A percentile compares a stretch with the other conserved stretches of the same genome.
Conservation (phyloP, 2,888 invertebrate genomes). For the Tetanocera ferruginea region DNA sequence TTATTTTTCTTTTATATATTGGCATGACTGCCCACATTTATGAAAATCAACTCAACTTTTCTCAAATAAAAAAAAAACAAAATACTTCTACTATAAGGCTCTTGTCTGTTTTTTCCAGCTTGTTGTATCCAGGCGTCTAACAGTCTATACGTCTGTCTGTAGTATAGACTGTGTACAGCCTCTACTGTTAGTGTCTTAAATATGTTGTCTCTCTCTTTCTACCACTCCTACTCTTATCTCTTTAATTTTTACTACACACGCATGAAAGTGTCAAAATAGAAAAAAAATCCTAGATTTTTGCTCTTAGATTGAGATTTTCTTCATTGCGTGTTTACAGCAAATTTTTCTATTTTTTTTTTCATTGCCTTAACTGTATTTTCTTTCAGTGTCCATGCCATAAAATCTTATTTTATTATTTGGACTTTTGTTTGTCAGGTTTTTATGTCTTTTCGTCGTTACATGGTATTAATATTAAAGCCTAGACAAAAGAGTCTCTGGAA, state of each 20-base stretch:
- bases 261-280: constrained; percentile 26
- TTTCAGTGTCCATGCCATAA: background rate
- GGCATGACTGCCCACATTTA: background rate
- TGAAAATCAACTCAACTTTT: background rate
- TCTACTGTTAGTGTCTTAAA: background rate
- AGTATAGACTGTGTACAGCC: background rate
- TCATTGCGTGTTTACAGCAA: constrained; percentile 1
- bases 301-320: background rate
- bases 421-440: background rate
- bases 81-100: background rate
- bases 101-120: background rate
- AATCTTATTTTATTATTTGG: constrained; percentile 18
- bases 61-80: background rate
- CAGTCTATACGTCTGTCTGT: background rate
- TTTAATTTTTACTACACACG: constrained; percentile 15
- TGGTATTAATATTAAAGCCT: background rate
- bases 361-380: background rate
- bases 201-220: background rate
- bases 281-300: constrained; percentile 9
- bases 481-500: background rate
- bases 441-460: background rate
- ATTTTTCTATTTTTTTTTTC: background rate
- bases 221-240: background rate
- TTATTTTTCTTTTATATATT: background rate
- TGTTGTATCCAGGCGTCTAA: background rate